phyloP scores from a whole-genome alignment of 1,140 invertebrate genomes.

The Drosophila arawakana region DNA sequence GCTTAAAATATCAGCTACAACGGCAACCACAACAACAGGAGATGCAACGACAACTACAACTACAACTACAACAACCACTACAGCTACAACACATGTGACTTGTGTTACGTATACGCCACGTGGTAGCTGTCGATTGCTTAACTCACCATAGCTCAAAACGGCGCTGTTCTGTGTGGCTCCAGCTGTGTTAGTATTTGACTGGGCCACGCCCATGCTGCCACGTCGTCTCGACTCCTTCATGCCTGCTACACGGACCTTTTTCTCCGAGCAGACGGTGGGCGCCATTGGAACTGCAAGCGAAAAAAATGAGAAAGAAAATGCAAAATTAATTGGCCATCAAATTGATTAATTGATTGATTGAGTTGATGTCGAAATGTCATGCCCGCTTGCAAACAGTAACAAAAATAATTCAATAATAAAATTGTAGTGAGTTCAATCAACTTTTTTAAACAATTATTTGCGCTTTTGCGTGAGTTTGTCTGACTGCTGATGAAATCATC shows the following conservation, averaged over 20 bases:
- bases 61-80: slow-evolving; percentile 18
- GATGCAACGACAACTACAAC: no score
- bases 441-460: slow-evolving; percentile 44
- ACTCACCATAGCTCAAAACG: slow-evolving; percentile 58
- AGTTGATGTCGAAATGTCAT: slow-evolving; percentile 38
- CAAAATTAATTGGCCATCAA: slow-evolving; percentile 61
- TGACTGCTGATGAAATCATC: slow-evolving; percentile 9
- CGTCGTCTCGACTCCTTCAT: slow-evolving; percentile 53
- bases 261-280: slow-evolving; percentile 71
- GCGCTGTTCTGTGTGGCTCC: slow-evolving; percentile 40
- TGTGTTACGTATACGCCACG: slow-evolving; percentile 62
- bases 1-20: slow-evolving; percentile 3
- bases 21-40: slow-evolving; percentile 12
- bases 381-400: slow-evolving; percentile 33
- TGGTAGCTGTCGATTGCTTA: slow-evolving; percentile 15
- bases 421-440: slow-evolving; percentile 62
- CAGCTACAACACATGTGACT: slow-evolving; percentile 14
- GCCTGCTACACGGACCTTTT: slow-evolving; percentile 53
- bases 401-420: slow-evolving; percentile 41
- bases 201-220: slow-evolving; percentile 43
- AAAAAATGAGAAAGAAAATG: slow-evolving; percentile 37
- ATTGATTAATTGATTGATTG: slow-evolving; percentile 69
- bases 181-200: slow-evolving; percentile 34
- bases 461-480: background rate
- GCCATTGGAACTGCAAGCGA: slow-evolving; percentile 56